A percentile compares a stretch with the other conserved stretches of the same genome.
phyloP scores from a whole-genome alignment of 2,113 vertebrate genomes.

The Oryzias curvinotus region DNA sequence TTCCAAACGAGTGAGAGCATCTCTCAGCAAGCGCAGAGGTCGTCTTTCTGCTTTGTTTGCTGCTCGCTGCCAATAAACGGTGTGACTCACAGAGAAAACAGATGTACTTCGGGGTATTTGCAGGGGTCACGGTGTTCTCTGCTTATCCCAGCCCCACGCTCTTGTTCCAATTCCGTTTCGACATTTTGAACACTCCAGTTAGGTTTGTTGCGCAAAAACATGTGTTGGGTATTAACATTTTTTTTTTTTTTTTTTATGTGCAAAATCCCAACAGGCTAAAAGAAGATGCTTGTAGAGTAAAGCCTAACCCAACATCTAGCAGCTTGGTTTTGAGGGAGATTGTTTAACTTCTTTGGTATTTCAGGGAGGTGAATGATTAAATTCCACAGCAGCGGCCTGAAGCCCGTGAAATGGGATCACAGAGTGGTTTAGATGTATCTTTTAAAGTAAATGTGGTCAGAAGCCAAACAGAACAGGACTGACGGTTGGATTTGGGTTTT shows the following conservation, averaged over 20 bases:
- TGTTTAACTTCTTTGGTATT: neutral
- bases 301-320: neutral
- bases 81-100: constrained; percentile 38
- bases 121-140: constrained; percentile 51
- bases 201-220: neutral
- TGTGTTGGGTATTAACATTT: neutral
- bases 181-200: constrained; percentile 29
- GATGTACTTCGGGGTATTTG: constrained; percentile 1
- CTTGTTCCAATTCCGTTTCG: constrained; percentile 53
- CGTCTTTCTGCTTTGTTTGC: neutral
- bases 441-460: neutral
- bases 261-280: neutral
- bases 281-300: neutral
- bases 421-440: neutral
- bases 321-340: no score
- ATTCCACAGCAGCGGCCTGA: neutral
- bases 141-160: constrained; percentile 48
- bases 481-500: neutral
- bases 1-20: neutral
- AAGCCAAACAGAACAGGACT: constrained; percentile 4
- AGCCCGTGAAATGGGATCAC: neutral
- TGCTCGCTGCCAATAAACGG: constrained; percentile 5
- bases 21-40: neutral
- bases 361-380: neutral
- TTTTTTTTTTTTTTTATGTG: neutral